Percentiles rank a stretch among this genome's conserved stretches.
Conservation (phyloP, 2,888 invertebrate genomes). For the Himalopsyche anomala region DNA sequence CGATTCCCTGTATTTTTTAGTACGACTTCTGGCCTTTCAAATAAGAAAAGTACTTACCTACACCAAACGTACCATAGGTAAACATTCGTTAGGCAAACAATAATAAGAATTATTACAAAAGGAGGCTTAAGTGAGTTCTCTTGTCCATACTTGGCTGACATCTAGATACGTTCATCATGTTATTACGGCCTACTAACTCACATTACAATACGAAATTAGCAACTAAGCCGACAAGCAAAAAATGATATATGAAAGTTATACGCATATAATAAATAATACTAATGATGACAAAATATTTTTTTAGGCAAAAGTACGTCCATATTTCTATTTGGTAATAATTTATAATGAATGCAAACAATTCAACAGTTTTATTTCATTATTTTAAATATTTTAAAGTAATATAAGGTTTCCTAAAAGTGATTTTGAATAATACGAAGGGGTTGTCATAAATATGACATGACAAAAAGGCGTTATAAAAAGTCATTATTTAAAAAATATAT, state of each 20-base stretch:
- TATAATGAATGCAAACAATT: no score
- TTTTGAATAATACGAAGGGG: no score
- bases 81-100: not conserved
- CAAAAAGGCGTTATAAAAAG: no score
- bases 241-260: not conserved
- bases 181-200: constrained; percentile 18
- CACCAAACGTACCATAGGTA: not conserved
- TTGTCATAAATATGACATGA: no score
- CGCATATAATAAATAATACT: not conserved
- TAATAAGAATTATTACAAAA: not conserved
- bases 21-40: not conserved
- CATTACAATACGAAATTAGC: constrained; percentile 10
- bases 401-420: no score
- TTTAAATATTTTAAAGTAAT: no score
- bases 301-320: no score
- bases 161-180: constrained; percentile 22
- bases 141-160: constrained; percentile 31
- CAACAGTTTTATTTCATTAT: no score
- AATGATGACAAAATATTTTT: no score
- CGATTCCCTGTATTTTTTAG: not conserved
- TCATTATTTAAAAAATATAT: no score
- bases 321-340: no score
- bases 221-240: not conserved
- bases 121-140: not conserved
- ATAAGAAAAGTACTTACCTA: not conserved